These are phyloP conservation scores for Podocnemis expansa DNA, from an alignment of 2,113 vertebrate genomes.

Conservation along the genomic window DNA sequence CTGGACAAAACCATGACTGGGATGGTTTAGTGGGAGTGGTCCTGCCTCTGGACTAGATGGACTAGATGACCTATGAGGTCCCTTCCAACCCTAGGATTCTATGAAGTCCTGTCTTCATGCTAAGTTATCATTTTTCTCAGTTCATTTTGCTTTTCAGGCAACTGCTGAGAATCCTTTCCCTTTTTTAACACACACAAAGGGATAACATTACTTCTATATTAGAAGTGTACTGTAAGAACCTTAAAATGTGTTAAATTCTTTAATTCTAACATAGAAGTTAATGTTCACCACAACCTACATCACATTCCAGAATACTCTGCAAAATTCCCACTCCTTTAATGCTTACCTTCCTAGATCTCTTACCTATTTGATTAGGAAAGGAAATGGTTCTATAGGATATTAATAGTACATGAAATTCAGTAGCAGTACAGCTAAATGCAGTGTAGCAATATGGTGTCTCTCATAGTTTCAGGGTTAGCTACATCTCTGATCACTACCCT, in stretches of 20 bases:
- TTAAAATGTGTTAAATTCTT: not conserved
- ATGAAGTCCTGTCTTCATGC: not conserved
- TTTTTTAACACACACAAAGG: not conserved
- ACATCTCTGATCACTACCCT: not conserved
- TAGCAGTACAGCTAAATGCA: not conserved
- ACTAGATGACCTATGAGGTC: too few relatives aligned
- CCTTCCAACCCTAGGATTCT: too few relatives aligned
- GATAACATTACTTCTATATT: not conserved
- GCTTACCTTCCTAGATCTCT: not conserved
- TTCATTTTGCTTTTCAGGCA: not conserved
- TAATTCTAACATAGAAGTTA: not conserved
- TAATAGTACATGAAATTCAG: constrained; percentile 11
- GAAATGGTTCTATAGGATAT: constrained; percentile 30
- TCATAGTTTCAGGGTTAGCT: not conserved
- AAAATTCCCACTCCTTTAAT: not conserved
- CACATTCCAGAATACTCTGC: not conserved
- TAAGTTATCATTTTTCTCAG: not conserved
- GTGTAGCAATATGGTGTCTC: not conserved
- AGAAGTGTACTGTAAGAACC: not conserved
- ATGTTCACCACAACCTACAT: not conserved
- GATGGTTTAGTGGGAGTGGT: too few relatives aligned
- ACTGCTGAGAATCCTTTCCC: not conserved
- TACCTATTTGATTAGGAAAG: not conserved
- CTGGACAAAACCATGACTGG: too few relatives aligned
- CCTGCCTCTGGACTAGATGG: too few relatives aligned